These are phyloP conservation scores for Tympanoctomys barrerae DNA, from an alignment of 2,797 vertebrate species.

Conservation along the genomic window DNA sequence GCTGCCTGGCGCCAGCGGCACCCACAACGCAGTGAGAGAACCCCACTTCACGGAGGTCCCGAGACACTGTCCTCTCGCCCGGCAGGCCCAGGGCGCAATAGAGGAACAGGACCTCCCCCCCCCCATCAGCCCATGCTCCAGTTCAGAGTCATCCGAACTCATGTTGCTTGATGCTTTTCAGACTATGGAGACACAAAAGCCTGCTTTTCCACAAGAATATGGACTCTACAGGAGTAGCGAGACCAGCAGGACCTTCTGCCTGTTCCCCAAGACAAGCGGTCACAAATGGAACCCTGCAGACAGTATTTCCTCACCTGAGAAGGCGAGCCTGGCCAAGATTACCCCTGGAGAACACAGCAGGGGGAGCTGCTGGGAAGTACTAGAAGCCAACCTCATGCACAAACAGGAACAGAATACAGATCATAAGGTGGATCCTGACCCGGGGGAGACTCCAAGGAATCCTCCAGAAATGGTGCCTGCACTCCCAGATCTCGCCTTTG, in stretches of 20 bases:
- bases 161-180: not conserved
- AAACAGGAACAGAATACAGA: slow-evolving; percentile 16
- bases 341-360: not conserved
- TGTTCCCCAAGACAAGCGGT: not conserved
- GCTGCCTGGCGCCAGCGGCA: not conserved
- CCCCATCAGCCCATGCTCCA: not conserved
- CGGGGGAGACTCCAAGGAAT: not conserved
- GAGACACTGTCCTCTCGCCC: not conserved
- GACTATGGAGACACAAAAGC: not conserved
- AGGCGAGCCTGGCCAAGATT: not conserved
- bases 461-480: not conserved
- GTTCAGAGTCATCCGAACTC: not conserved
- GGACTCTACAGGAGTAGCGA: not conserved
- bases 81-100: not conserved
- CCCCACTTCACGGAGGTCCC: not conserved
- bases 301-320: slow-evolving; percentile 33
- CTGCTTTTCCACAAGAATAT: not conserved
- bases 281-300: not conserved
- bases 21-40: not conserved
- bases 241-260: not conserved
- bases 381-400: slow-evolving; percentile 29
- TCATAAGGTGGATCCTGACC: not conserved
- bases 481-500: not conserved
- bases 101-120: not conserved
- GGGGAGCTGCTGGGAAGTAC: not conserved